phyloP scores from a whole-genome alignment of 1,140 invertebrate species.

The Octopus sinensis region DNA sequence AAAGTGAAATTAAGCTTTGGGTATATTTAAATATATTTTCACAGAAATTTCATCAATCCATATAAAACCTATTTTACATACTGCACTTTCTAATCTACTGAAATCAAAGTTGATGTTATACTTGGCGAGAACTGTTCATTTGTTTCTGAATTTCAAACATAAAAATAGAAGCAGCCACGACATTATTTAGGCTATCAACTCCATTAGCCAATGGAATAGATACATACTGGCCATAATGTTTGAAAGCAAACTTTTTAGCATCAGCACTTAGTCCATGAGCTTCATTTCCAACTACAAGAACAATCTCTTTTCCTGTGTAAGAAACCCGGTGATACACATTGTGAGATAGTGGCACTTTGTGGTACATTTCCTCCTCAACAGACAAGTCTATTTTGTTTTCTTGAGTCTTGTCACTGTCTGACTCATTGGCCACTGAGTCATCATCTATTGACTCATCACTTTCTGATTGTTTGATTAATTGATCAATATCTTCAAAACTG shows the following conservation, averaged over 20 bases:
- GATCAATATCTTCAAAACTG: neutral
- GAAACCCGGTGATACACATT: conserved; percentile 50
- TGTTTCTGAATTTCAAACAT: conserved; percentile 82
- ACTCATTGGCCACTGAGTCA: conserved; percentile 28
- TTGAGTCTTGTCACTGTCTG: conserved; percentile 10
- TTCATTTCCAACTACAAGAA: conserved; percentile 83
- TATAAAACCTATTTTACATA: no score
- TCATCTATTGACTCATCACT: conserved; percentile 55
- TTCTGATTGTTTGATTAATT: conserved; percentile 42
- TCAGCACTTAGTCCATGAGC: conserved; percentile 76
- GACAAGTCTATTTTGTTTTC: conserved; percentile 2
- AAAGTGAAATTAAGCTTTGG: no score
- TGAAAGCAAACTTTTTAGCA: conserved; percentile 63
- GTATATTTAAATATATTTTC: no score
- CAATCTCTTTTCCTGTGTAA: conserved; percentile 58
- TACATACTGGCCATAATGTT: conserved; percentile 58
- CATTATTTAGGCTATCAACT: conserved; percentile 82
- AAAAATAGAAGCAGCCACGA: conserved; percentile 76
- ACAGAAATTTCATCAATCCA: no score
- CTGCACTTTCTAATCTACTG: no score
- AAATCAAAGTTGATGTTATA: no score
- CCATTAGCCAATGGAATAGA: conserved; percentile 72
- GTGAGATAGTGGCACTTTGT: conserved; percentile 29
- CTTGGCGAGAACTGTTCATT: conserved; percentile 37
- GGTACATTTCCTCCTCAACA: conserved; percentile 27